Evolutionary conservation across 30 jellyfish, hydroid and myxozoan genomes (phyloP), one percentile per base, ranked within the genome.

Genomic region (Clytia hemisphaerica): DNA sequence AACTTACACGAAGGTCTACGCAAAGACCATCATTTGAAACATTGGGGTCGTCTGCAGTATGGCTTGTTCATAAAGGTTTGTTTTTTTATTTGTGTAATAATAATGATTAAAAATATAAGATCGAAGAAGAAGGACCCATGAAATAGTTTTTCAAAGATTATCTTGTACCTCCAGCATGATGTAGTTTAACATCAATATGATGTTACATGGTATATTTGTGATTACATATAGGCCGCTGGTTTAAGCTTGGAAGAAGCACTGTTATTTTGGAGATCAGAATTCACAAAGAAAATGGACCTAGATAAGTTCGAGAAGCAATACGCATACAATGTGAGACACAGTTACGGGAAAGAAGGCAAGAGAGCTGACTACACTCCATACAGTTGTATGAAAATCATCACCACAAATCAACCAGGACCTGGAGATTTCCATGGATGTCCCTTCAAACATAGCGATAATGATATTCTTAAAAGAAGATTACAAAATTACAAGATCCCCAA

Each of bases 371-470:
- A 82, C 48, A 82, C 93, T 7, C 99, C 99, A 7, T 83, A 90
- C 71, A 82, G 99, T 61, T 90, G 99, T 78, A 51, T 90, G 94
- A 90, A 90, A 38, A 72, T 90, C 38, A 90, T 90, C 30, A 90
- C 99, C 18, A 77, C 95, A 1, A 83, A 83, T 69, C 95, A 73
- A 25, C 95, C 95, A 29, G 95, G 95, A 4, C 83, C 94, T 48
- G 99, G 95, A 0, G 99, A 90, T 58, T 62, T 60, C 32, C 99
- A 90, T 34, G 99, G 98, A 2, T 90, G 98, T 67, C 98, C 98
- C 28, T 90, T 90, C 75, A 90, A 90, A 48, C 94, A 90, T 57
- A 69, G 83, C 45, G 98, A 82, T 71, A 83, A 94, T 1, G 97
- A 88, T 25, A 67, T 72, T 2, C 83, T 88, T 4, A 40, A 26